phyloP scores from a whole-genome alignment of 1,140 invertebrate species.

The Leptinotarsa texana region DNA sequence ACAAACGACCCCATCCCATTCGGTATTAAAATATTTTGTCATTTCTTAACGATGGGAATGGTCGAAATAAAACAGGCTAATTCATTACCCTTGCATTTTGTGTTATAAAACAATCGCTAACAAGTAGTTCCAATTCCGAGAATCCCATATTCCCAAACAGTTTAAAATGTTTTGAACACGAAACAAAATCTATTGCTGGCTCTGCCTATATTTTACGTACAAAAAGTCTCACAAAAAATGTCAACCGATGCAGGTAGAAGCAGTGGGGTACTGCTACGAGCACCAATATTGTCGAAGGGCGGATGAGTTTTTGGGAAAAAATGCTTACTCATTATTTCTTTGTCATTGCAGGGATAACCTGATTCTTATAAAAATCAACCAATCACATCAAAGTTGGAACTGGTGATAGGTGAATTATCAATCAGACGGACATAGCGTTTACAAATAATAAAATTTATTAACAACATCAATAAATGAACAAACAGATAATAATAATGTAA shows the following conservation, averaged over 20 bases:
- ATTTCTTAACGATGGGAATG: constrained; percentile 11
- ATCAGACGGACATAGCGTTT: too few species aligned
- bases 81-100: constrained; percentile 37
- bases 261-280: constrained; percentile 17
- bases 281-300: constrained; percentile 9
- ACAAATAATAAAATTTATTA: too few species aligned
- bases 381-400: too few species aligned
- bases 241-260: constrained; percentile 42
- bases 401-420: too few species aligned
- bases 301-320: not conserved
- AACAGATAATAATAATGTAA: too few species aligned
- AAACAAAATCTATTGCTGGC: constrained; percentile 52
- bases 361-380: too few species aligned
- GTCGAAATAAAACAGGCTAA: constrained; percentile 34
- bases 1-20: not conserved
- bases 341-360: too few species aligned
- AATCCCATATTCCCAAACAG: constrained; percentile 54
- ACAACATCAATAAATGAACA: too few species aligned
- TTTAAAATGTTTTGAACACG: constrained; percentile 54
- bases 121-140: constrained; percentile 53
- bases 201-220: constrained; percentile 46
- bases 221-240: constrained; percentile 48
- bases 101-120: constrained; percentile 52
- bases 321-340: too few species aligned
- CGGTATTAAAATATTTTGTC: constrained; percentile 9